Evolutionary conservation across 2,888 invertebrate genomes (phyloP).

Genomic region (Amphipoea oculea): DNA sequence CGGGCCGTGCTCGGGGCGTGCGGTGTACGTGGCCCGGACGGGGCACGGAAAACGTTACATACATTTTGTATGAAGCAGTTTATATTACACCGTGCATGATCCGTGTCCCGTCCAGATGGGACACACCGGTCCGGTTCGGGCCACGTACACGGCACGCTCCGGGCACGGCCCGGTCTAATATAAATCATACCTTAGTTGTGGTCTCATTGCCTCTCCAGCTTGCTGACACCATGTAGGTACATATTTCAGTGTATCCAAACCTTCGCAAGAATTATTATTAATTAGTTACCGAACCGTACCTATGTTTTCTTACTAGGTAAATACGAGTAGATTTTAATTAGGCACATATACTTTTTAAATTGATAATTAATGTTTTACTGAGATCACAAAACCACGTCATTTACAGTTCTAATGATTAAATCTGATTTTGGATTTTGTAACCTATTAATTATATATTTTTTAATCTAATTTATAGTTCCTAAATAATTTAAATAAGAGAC

Average conservation of each 20-base stretch:
- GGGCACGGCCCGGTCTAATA: too few species aligned
- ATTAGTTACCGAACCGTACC: background rate
- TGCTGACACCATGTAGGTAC: too few species aligned
- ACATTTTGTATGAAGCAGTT: too few species aligned
- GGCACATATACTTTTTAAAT: background rate
- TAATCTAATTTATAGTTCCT: too few species aligned
- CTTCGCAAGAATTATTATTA: background rate
- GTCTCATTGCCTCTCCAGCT: background rate
- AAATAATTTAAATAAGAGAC: conserved; percentile 6
- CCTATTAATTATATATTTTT: background rate
- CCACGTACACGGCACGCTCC: too few species aligned
- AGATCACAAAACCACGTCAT: background rate
- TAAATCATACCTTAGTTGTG: background rate
- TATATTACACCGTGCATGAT: too few species aligned
- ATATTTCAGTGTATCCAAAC: conserved; percentile 1
- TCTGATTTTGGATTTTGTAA: background rate
- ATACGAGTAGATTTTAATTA: too few species aligned
- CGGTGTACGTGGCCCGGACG: too few species aligned
- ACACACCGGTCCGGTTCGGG: too few species aligned
- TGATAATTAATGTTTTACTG: background rate
- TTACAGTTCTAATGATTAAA: background rate
- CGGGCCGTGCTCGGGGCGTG: too few species aligned
- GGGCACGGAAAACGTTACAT: too few species aligned
- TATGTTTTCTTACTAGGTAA: background rate
- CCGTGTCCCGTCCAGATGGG: too few species aligned